Evolutionary conservation across 2,888 invertebrate genomes (phyloP).

Genomic region (Lasioglossum leucozonium): DNA sequence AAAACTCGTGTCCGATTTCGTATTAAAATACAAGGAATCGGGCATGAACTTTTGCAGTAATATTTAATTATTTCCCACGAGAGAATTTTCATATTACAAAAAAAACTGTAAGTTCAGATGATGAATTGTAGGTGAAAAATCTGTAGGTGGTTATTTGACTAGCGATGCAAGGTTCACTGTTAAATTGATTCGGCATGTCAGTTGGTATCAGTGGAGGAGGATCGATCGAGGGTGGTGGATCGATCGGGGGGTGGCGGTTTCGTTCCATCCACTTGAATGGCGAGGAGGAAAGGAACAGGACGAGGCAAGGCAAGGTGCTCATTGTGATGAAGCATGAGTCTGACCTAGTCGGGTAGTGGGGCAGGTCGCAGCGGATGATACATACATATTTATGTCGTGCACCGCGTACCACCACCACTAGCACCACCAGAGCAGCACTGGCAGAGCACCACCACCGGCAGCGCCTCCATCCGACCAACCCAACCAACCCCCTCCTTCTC

Average conservation of each 20-base stretch:
- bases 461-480: slow-evolving; percentile 57
- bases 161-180: not conserved
- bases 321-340: slow-evolving; percentile 84
- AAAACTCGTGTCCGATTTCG: too few species aligned
- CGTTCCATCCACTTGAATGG: slow-evolving; percentile 79
- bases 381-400: slow-evolving; percentile 84
- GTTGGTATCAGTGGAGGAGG: not conserved
- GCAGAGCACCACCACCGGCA: slow-evolving; percentile 41
- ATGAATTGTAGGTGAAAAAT: not conserved
- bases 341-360: slow-evolving; percentile 84
- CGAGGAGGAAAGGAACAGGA: slow-evolving; percentile 68
- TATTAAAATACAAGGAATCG: too few species aligned
- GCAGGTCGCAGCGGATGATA: slow-evolving; percentile 84
- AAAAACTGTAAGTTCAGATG: not conserved
- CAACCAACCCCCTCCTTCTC: slow-evolving; percentile 45
- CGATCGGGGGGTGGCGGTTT: slow-evolving; percentile 57
- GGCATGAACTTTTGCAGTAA: too few species aligned
- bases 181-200: not conserved
- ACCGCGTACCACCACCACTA: slow-evolving; percentile 75
- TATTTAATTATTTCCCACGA: not conserved
- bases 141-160: not conserved
- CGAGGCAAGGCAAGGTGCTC: slow-evolving; percentile 79
- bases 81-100: too few species aligned
- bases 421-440: slow-evolving; percentile 56
- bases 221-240: slow-evolving; percentile 6